phyloP scores from a whole-genome alignment of 2,797 vertebrate species.

The Hylomyscus alleni region DNA sequence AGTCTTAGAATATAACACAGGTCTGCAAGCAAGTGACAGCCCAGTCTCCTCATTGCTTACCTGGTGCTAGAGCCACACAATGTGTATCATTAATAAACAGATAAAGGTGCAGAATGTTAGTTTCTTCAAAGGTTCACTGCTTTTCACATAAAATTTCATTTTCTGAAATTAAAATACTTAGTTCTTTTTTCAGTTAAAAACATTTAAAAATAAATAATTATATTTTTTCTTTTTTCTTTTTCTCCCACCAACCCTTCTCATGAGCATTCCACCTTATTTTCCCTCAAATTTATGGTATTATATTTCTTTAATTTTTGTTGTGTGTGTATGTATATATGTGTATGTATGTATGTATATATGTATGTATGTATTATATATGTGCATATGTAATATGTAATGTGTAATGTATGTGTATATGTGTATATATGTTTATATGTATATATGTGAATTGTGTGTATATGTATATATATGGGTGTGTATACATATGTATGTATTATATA shows the following conservation, averaged over 20 bases:
- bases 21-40: neutral
- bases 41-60: conserved; percentile 7
- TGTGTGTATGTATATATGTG: neutral
- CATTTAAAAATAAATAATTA: neutral
- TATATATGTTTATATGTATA: too few relatives aligned
- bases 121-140: neutral
- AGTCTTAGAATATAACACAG: neutral
- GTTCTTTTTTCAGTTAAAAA: neutral
- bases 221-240: neutral
- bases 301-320: neutral
- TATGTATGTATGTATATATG: too few relatives aligned
- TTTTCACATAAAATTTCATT: neutral
- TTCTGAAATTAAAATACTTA: neutral
- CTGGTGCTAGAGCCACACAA: neutral
- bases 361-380: too few relatives aligned
- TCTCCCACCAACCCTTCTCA: neutral
- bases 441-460: too few relatives aligned
- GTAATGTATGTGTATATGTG: too few relatives aligned
- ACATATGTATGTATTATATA: neutral
- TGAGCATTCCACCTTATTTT: neutral
- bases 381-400: too few relatives aligned
- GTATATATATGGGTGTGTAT: too few relatives aligned
- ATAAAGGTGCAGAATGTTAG: neutral
- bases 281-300: neutral
- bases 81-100: conserved; percentile 40